Evolutionary conservation across 2,797 vertebrate species (phyloP), one percentile per base, ranked within the genome.

Genomic region (Myotis vivesi): DNA sequence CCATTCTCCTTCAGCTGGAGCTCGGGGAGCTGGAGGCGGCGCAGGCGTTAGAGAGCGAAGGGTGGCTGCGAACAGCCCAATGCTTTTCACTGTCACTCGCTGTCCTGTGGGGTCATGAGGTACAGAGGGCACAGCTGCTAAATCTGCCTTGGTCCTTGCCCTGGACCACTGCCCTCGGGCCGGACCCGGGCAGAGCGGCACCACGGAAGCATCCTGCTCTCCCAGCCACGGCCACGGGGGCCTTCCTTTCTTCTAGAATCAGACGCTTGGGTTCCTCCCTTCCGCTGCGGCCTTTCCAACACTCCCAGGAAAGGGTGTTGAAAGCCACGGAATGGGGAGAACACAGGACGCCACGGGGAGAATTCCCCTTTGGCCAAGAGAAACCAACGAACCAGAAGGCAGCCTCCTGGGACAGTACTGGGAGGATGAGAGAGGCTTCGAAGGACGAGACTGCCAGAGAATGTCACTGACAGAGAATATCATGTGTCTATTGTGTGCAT

Each of bases 391-490:
- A 41, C 1, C 10, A 10, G 73, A 87, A 25, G 20, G 16, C 6
- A 22, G 6, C 11, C 9, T 92, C 66, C 46, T 41, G 51, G 66
- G 41, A 55, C 36, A 46, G n/a, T 33, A 13, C 20, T 33, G 41
- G n/a, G 55, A 55, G 69, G n/a, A 44, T 23, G 33, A 86, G 15
- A 5, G 17, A 25, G 62, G 19, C 23, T 23, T 17, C 0, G 3
- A 0, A 22, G 75, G 57, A 7, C 0, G 11, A 6, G 23, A 25
- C 2, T 0, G 15, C 25, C 1, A 19, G 46, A 57, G 69, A 68
- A 6, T 59, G 46, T 71, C 25, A 28, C 2, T 0, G 15, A 38
- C 0, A 19, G 44, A 55, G 71, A 76, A 9, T 57, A 57, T 71
- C 41, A 12, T 59, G 59, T 83, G n/a, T 76, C 41, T 7, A 20